Conservation (phyloP, 2,888 invertebrate genomes). For the Drosophila cyrtoloma region DNA sequence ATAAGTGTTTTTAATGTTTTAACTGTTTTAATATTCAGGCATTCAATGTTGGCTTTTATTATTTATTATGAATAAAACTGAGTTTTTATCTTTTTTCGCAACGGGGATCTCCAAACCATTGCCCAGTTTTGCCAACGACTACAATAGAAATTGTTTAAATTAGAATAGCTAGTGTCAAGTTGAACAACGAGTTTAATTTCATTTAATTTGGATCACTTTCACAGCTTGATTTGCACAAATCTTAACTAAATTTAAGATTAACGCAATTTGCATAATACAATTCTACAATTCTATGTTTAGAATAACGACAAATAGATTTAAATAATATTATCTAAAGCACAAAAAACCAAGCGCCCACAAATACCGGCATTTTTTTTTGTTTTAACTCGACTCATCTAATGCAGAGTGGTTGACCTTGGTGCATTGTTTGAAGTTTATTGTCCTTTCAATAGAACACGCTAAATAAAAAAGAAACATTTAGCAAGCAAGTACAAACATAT, state of each 20-base stretch:
- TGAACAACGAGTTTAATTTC: neutral
- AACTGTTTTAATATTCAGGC: neutral
- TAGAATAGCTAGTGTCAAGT: too few relatives aligned
- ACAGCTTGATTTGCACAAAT: neutral
- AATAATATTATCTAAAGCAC: conserved; percentile 40
- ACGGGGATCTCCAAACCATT: neutral
- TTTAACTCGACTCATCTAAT: conserved; percentile 60
- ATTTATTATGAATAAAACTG: neutral
- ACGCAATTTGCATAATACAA: conserved; percentile 43
- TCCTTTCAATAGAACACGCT: conserved; percentile 81
- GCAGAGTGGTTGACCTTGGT: conserved; percentile 77
- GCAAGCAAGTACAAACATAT: conserved; percentile 45
- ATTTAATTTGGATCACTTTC: conserved; percentile 16
- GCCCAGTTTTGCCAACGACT: neutral
- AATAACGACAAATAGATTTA: conserved; percentile 38
- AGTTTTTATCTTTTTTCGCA: neutral
- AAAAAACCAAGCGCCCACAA: conserved; percentile 19
- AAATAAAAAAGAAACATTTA: conserved; percentile 61
- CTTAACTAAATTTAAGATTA: conserved; percentile 6
- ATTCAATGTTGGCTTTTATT: neutral
- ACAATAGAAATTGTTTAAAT: neutral
- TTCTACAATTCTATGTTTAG: conserved; percentile 25
- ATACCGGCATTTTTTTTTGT: conserved; percentile 14
- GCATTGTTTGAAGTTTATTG: conserved; percentile 78
- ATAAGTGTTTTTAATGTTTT: neutral